Evolutionary conservation across 2,888 invertebrate genomes (phyloP).

Genomic region (Drosophila anomalata): DNA sequence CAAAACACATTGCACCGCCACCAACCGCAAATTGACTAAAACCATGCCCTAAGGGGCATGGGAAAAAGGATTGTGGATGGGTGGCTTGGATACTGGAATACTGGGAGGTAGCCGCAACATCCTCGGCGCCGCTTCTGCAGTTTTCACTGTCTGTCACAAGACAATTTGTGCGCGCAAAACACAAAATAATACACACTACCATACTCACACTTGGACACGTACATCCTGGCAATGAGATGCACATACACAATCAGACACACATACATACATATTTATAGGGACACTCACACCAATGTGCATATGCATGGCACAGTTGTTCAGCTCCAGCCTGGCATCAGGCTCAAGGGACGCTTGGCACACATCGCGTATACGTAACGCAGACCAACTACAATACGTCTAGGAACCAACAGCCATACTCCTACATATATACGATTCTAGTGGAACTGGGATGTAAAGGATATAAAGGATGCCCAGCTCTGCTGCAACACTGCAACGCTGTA

Average conservation of each 20-base stretch:
- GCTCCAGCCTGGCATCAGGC: conserved; percentile 69
- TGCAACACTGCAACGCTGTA: conserved; percentile 59
- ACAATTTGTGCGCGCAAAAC: conserved; percentile 79
- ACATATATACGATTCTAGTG: conserved; percentile 10
- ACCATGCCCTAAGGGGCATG: conserved; percentile 52
- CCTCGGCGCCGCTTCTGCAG: conserved; percentile 64
- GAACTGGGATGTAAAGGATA: conserved; percentile 1
- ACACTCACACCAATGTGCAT: conserved; percentile 61
- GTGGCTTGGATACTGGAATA: no score
- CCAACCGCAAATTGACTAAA: conserved; percentile 77
- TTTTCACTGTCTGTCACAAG: conserved; percentile 80
- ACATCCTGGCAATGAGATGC: not conserved
- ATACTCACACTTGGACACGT: not conserved
- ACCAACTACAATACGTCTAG: conserved; percentile 53
- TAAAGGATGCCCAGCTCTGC: conserved; percentile 11
- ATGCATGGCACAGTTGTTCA: conserved; percentile 72
- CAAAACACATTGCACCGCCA: conserved; percentile 52
- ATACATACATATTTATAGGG: conserved; percentile 30
- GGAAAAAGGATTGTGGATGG: conserved; percentile 1
- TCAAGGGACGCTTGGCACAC: conserved; percentile 58
- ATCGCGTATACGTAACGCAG: conserved; percentile 73
- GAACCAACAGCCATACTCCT: conserved; percentile 9
- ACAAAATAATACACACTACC: conserved; percentile 74
- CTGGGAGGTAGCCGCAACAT: conserved; percentile 23
- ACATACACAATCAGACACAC: conserved; percentile 11